Base-by-base conservation (phyloP, 2,888 invertebrate species). In the Lamproptera curius region DNA sequence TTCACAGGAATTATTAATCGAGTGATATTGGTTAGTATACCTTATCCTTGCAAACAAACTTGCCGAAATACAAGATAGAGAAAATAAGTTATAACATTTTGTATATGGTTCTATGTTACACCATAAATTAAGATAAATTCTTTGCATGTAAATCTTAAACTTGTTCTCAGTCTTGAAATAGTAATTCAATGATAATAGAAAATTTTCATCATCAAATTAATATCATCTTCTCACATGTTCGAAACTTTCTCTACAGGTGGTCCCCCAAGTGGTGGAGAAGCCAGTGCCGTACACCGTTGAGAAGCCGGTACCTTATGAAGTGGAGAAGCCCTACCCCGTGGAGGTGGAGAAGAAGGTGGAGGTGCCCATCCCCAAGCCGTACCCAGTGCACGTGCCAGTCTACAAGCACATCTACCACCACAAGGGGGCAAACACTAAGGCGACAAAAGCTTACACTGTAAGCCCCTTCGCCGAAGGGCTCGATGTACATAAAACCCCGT, bases 341-440 rank as follows among this genome's bases (percentile, higher is more conserved):
- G 91, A 92, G 73, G 92, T 94, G 17, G 91, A 93, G 56, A 94
- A 93, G 81, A 93, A 90, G 67, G 92, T 93, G 39, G 92, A 91
- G 68, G 90, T 93, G 36, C 90, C 92, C 10, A 89, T 92, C 59
- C 90, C 91, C 61, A 92, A 92, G 67, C 93, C 93, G 4, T 93
- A 93, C 77, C 92, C 93, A 47, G 93, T 93, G 59, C 93, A 93
- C 58, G 90, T 91, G 9, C 92, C 92, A 34, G 91, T 93, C 13
- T 93, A 92, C 84, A 93, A 92, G 70, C 93, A 93, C 74, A 89
- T 93, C 60, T 91, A 92, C 82, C 92, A 92, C 74, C 90, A 91
- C 67, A 84, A 86, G 58, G 86, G 88, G 57, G 85, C 71, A 85
- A 88, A 64, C 88, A 88, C 74, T 88, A 86, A 82, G 62, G 4